Base-by-base conservation (phyloP, 2,888 invertebrate species). In the Aleiodes leptofemur region DNA sequence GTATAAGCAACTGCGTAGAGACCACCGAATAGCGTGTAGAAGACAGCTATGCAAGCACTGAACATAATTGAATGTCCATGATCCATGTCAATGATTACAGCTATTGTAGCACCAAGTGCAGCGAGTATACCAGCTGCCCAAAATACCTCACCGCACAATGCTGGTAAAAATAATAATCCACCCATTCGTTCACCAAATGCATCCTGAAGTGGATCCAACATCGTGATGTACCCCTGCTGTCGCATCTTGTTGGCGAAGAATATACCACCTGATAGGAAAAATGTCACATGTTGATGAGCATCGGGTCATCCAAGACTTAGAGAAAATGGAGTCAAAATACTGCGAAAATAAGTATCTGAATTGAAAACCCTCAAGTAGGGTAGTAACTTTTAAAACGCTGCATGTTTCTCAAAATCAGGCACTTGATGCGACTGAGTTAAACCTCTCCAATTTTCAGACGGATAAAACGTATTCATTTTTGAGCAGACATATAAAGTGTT, bases 161-260 rank as follows among this genome's bases (percentile, higher is more conserved):
- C 98, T 3, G 99, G 99, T 83, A 99, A 91, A 90, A 98, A 99
- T 81, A 99, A 92, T 79, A 99, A 91, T 0, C 98, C 98, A 31
- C 99, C 99, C 97, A 99, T 98, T 80, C 98, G 93, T 90, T 97
- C 96, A 29, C 99, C 99, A 90, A 98, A 98, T 75, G 95, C 95
- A 89, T 97, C 97, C 91, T 99, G 98, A 85, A 99, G 94, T 3
- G 99, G 99, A 90, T 99, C 99, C 91, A 99, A 90, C 99, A 99
- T 99, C 50, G 99, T 99, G 81, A 99, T 95, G 91, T 99, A 99
- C 79, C 98, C 98, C 91, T 98, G 97, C 89, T 96, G 94, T 82
- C 99, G 93, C 99, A 99, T 99, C 86, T 97, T 96, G 91, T 97
- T 97, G 82, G 99, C 99, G 91, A 99, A 99, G 91, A 99, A 97